Conservation (phyloP, 2,797 vertebrate genomes). For the Silurus aristotelis region DNA sequence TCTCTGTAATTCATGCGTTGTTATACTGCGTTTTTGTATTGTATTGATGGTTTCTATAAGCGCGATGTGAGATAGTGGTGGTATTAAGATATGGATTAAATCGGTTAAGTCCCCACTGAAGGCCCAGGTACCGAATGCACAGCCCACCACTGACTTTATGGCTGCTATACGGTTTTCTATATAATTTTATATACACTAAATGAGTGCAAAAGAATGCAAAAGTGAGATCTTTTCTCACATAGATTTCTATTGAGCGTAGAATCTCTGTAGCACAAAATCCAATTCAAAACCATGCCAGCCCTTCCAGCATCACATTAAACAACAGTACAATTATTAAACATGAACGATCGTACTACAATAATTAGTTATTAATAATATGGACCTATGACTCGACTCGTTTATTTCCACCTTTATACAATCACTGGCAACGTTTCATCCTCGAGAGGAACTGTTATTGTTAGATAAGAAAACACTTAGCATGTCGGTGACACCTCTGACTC, state of each 20-base stretch:
- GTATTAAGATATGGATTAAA: too few species aligned
- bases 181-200: background rate
- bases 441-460: constrained; percentile 17
- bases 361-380: too few species aligned
- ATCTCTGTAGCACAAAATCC: background rate
- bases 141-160: background rate
- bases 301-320: background rate
- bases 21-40: too few species aligned
- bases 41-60: too few species aligned
- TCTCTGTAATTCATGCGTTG: too few species aligned
- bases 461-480: constrained; percentile 32
- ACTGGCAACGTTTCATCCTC: background rate
- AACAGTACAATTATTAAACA: background rate
- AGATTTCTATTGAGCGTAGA: background rate
- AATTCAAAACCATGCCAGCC: background rate
- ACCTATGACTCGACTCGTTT: background rate
- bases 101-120: too few species aligned
- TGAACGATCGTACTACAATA: background rate
- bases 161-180: background rate
- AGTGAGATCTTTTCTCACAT: background rate
- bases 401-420: background rate
- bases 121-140: too few species aligned
- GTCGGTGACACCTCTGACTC: constrained; percentile 41
- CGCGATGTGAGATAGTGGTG: too few species aligned
- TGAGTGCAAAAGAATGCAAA: background rate